Base-by-base conservation (phyloP, 2,888 invertebrate species). In the Lochmaea crataegi region DNA sequence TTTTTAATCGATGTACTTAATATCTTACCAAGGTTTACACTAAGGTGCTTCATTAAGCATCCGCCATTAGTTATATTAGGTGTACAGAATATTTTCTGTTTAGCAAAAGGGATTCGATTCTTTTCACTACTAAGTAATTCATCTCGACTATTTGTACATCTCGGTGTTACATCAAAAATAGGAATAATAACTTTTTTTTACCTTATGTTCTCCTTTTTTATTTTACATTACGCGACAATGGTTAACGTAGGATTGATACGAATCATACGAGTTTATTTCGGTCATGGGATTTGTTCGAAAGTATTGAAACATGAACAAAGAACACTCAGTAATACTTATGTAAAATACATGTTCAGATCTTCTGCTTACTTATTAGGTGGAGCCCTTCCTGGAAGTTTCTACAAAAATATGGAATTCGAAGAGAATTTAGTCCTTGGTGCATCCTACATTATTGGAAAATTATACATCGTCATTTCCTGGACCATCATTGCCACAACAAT, bases 21-120 rank as follows among this genome's bases (percentile, higher is more conserved):
- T 7, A 66, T 67, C 2, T 9, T 75, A 58, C 72, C 72, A n/a
- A 75, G 66, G 53, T 73, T 51, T 38, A 14, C n/a, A 10, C 9
- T 61, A 14, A 60, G 32, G n/a, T 45, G 3, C 6, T 60, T 68
- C 12, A n/a, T 26, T 6, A 58, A 26, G 7, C 10, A 60, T 6
- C 67, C 67, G 9, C 60, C 67, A 4, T 26, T 60, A 58, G 6
- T 26, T 0, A 2, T 60, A 26, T 51, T 60, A 16, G 68, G 68
- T 18, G n/a, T 63, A 9, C 41, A 42, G 16, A 63, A 63, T 18
- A 63, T 63, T 2, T 42, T 63, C 18, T 41, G 61, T 12, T 63
- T 63, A 42, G 41, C 18, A 6, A 63, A 42, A 63, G 41, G 18
- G 7, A 18, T 63, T 42, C n/a, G 61, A 18, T 42, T 63, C 12